A percentile compares a stretch with the other conserved stretches of the same genome.
These are phyloP conservation scores for Dicaeum eximium DNA, from an alignment of 2,113 vertebrate genomes.

Conservation along the genomic window DNA sequence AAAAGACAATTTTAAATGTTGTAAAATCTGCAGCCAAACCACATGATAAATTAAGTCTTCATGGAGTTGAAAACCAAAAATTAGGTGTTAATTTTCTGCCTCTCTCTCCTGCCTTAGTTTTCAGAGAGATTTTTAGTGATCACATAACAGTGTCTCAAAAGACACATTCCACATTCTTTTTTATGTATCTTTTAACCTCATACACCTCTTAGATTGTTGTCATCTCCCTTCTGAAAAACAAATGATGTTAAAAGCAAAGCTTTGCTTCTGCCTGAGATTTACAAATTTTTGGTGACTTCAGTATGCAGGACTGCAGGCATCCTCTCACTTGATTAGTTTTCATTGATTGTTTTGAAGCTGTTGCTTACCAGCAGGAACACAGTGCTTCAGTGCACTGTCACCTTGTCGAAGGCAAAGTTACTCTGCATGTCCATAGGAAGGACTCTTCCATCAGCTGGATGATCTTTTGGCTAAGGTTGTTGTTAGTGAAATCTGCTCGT, in stretches of 20 bases:
- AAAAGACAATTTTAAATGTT: not conserved
- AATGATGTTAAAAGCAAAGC: not conserved
- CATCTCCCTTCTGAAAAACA: not conserved
- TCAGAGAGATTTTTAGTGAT: not conserved
- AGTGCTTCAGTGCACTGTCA: not conserved
- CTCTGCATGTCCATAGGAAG: not conserved
- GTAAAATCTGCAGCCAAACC: not conserved
- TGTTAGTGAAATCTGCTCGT: not conserved
- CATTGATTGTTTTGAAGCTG: not conserved
- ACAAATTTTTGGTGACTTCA: not conserved
- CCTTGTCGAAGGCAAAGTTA: not conserved
- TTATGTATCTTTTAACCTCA: not conserved
- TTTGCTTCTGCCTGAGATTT: not conserved
- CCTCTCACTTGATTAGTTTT: not conserved
- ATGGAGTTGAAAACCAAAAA: not conserved
- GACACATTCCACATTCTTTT: not conserved
- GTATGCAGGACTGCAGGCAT: not conserved
- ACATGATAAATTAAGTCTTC: not conserved
- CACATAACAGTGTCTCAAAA: not conserved
- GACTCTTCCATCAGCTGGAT: not conserved
- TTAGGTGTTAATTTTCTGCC: not conserved
- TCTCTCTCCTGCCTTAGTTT: not conserved
- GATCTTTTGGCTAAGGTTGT: not conserved
- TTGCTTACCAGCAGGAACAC: not conserved
- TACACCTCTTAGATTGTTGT: not conserved